Evolutionary conservation across 2,113 vertebrate species (phyloP).

Genomic region (Phocoena sinus): DNA sequence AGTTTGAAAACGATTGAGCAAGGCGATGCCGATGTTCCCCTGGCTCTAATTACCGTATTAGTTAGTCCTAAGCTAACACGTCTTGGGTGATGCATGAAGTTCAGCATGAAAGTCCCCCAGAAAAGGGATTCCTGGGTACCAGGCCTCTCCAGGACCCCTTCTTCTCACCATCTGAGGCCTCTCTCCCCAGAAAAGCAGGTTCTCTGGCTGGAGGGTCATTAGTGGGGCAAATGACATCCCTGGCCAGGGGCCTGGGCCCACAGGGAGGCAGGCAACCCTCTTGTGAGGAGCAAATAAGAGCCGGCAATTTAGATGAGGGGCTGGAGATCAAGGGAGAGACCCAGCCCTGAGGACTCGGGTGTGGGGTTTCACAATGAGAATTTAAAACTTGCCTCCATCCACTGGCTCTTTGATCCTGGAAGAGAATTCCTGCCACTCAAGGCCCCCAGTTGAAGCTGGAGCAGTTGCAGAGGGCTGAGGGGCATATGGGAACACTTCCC

Average conservation of each 20-base stretch:
- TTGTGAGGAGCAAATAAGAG: background rate
- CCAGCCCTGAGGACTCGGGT: background rate
- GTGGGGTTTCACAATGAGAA: background rate
- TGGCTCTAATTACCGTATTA: background rate
- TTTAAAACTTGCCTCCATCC: background rate
- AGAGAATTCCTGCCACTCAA: background rate
- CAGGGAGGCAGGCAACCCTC: background rate
- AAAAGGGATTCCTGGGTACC: background rate
- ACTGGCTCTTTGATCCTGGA: background rate
- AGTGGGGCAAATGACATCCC: background rate
- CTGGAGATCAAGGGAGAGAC: background rate
- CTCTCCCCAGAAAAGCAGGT: background rate
- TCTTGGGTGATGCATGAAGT: background rate
- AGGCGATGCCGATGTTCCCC: background rate
- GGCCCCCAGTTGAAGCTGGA: no score
- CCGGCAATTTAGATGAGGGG: background rate
- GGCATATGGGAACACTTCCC: fast-evolving
- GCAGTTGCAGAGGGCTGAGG: background rate
- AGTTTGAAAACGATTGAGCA: background rate
- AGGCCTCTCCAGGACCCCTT: background rate
- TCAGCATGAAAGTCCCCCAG: background rate
- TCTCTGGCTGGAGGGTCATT: background rate
- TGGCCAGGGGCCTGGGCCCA: background rate
- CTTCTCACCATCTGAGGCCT: background rate
- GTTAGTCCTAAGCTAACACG: background rate